These are phyloP conservation scores for Phaonia tiefii DNA, from an alignment of 2,888 invertebrate species.

Conservation along the genomic window DNA sequence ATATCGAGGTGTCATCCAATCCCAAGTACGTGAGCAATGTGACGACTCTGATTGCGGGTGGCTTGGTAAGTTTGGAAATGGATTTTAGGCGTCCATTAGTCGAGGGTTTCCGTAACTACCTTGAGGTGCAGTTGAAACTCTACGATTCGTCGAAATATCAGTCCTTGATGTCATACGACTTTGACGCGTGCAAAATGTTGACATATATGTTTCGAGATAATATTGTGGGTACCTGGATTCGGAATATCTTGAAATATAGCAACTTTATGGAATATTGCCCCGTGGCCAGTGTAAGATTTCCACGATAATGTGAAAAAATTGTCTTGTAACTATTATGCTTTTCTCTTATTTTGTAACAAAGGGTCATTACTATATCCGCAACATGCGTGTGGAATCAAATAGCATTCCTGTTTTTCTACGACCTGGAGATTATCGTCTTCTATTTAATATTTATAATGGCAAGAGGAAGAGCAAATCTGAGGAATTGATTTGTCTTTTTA, in stretches of 20 bases:
- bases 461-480: constrained; percentile 35
- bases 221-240: constrained; percentile 62
- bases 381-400: constrained; percentile 29
- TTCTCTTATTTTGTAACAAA: background rate
- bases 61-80: constrained; percentile 52
- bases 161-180: constrained; percentile 57
- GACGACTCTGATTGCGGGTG: background rate
- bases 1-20: background rate
- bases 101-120: constrained; percentile 39
- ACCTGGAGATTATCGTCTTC: constrained; percentile 43
- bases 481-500: background rate
- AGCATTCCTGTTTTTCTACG: constrained; percentile 35
- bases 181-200: constrained; percentile 64
- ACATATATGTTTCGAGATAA: constrained; percentile 41
- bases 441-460: background rate
- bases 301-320: too few species aligned
- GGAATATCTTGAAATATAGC: constrained; percentile 58
- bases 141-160: constrained; percentile 57
- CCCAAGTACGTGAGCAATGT: constrained; percentile 22
- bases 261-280: constrained; percentile 67
- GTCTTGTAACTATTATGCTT: too few species aligned
- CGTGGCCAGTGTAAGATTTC: constrained; percentile 21
- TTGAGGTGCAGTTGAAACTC: constrained; percentile 61
- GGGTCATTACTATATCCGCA: constrained; percentile 43
- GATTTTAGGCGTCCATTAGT: constrained; percentile 27